phyloP scores from a whole-genome alignment of 2,797 vertebrate genomes.

The Syngnathus rostellatus region DNA sequence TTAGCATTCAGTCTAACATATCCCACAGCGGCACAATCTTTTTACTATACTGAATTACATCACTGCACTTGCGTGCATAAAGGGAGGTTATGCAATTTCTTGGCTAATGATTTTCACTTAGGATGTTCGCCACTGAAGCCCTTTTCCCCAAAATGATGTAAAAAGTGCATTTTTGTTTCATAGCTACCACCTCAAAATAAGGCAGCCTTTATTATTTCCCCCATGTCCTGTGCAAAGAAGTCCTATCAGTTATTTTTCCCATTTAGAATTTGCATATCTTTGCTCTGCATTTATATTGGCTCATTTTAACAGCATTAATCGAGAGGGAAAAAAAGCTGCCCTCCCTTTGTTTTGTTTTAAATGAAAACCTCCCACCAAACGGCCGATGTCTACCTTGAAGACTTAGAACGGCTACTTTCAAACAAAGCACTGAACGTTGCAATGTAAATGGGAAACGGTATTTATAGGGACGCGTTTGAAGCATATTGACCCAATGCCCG shows the following conservation, averaged over 20 bases:
- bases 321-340: slow-evolving; percentile 21
- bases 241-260: slow-evolving; percentile 26
- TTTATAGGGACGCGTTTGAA: background rate
- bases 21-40: slow-evolving; percentile 14
- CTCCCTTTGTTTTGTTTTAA: background rate
- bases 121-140: slow-evolving; percentile 8
- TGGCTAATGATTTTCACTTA: slow-evolving; percentile 6
- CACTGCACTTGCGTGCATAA: slow-evolving; percentile 32
- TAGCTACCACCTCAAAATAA: background rate
- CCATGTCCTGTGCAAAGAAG: slow-evolving; percentile 17
- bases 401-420: background rate
- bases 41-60: slow-evolving; percentile 44
- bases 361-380: background rate
- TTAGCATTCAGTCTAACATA: slow-evolving; percentile 5
- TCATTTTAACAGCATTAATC: slow-evolving; percentile 45
- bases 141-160: slow-evolving; percentile 6
- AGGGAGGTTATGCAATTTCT: slow-evolving; percentile 28
- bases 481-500: background rate
- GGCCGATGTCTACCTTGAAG: background rate
- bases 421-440: background rate
- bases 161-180: background rate
- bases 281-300: slow-evolving; percentile 23
- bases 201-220: slow-evolving; percentile 4
- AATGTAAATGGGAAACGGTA: background rate
- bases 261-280: slow-evolving; percentile 13